Base-by-base conservation (phyloP, 2,113 vertebrate genomes). In the Brevimyrus niger region DNA sequence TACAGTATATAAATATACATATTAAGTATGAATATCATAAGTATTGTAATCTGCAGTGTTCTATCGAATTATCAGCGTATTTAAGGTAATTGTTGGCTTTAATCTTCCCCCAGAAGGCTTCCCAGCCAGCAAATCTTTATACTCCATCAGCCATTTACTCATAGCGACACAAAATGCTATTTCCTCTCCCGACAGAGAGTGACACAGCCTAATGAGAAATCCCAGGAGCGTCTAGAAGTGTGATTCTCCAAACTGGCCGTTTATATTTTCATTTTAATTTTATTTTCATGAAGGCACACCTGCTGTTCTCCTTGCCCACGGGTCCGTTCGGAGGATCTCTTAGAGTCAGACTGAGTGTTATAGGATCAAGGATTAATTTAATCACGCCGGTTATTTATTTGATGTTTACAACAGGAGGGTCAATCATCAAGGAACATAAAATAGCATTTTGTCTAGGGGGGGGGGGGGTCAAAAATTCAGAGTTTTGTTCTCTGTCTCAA, bases 361-460 rank as follows among this genome's bases (percentile, higher is more conserved):
- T 27, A 35, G 1, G 35, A 21, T 42, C 35, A 2, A 19, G 31
- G 21, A 51, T 55, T 23, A 27, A 58, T 87, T 87, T 87, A 87
- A 86, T 86, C 51, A 58, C 1, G 4, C 11, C 13, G 53, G 35
- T n/a, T 87, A 87, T 87, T 53, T 55, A 53, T 21, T 15, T 87
- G 17, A 85, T n/a, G 31, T 58, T 55, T 35, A 50, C 46, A 47
- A 44, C 42, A 50, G 89, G 44, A 69, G 82, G 23, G 48, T 38
- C n/a, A 58, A 27, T 86, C 89, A 89, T 89, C 83, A 65, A 9
- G 44, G 80, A n/a, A 86, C 82, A 89, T 89, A 89, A 86, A 86
- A 27, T 35, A 85, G 42, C 23, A 61, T 86, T 84, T 85, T 44
- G 61, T 21, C 55, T 85, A 1, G 1, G 53, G 55, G n/a, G 23